Base-by-base conservation (phyloP, 2,797 vertebrate species). In the Danio kyathit region DNA sequence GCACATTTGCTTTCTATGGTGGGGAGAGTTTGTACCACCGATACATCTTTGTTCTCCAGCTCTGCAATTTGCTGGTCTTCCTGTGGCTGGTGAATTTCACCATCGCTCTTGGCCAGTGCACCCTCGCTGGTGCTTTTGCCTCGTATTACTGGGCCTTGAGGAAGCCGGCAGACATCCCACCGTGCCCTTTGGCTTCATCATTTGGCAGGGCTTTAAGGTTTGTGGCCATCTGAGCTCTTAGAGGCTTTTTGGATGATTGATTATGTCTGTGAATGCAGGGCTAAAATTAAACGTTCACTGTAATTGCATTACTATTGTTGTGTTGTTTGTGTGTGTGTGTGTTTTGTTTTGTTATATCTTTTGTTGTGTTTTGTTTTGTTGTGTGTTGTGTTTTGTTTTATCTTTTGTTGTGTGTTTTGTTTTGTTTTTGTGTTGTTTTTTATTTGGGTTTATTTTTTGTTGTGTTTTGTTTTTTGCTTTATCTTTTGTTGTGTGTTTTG, bases 1-100 rank as follows among this genome's bases (percentile, higher is more conserved):
- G 97, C 88, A 94, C 94, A 83, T 99, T 99, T 87, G 96, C 96
- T 82, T 97, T 95, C 92, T 99, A 99, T 4, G 97, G 97, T 0
- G 97, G 96, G 61, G 96, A 96, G 91, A 95, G 91, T 60, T 54
- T 95, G 74, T 98, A 97, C 88, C 95, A 97, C 86, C 93, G 92
- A 63, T 95, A 98, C 90, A 95, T 97, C 90, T 82, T 95, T 56
- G 88, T 95, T 79, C 95, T 99, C 87, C 98, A 99, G 84, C 86
- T 99, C 54, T 95, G 94, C 88, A 99, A 99, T 89, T 89, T 96
- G 56, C 96, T 98, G 64, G 91, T 96, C 83, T 97, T 99, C 90
- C 93, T 99, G 61, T 99, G 98, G 98, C 92, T 98, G 89, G 93
- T 97, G 80, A 99, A 99, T 88, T 99, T 99, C 74, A 92, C 95